Base-by-base conservation (phyloP, 2,113 vertebrate genomes). In the Chlorodrepanis virens region DNA sequence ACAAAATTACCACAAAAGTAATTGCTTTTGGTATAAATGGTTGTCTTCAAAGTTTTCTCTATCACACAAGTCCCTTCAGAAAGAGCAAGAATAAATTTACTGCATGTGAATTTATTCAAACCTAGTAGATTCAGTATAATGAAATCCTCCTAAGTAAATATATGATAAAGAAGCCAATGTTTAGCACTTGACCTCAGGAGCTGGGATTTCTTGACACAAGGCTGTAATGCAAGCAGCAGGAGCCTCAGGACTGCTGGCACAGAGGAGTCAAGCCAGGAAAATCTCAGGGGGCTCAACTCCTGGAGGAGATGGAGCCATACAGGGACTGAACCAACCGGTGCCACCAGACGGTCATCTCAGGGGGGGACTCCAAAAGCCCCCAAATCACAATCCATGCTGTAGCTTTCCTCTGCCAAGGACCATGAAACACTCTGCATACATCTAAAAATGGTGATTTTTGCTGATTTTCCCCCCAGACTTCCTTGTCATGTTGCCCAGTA, bases 11-110 rank as follows among this genome's bases (percentile, higher is more conserved):
- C 40, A 22, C 93, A 93, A 97, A 78, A 92, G 97, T 98, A 98
- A 98, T 98, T 98, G 97, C 97, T 97, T 98, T 98, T 97, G 94
- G 94, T 97, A 97, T 96, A 98, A 98, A 97, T 90, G 96, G 94
- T 92, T 81, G 14, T 96, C 97, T 96, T 98, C 89, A 94, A 97
- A 97, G 94, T 98, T 98, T 97, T 96, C 96, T 97, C 96, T 92
- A 92, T 93, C 93, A 94, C 64, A 91, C 87, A 96, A 96, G 94
- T 93, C 91, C 95, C 92, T 97, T 96, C 81, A 96, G 87, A 90
- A 92, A 86, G 89, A 81, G 91, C 72, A 64, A 96, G 98, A 98
- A 98, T 97, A 98, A 97, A 98, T 97, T 97, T 96, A 85, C 93
- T 14, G 88, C 94, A 87, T 97, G 90, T 89, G 96, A 97, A 98